Percentiles rank a stretch among this genome's conserved stretches.
These are phyloP conservation scores for Apis dorsata DNA, from an alignment of 1,140 invertebrate species.

Conservation along the genomic window DNA sequence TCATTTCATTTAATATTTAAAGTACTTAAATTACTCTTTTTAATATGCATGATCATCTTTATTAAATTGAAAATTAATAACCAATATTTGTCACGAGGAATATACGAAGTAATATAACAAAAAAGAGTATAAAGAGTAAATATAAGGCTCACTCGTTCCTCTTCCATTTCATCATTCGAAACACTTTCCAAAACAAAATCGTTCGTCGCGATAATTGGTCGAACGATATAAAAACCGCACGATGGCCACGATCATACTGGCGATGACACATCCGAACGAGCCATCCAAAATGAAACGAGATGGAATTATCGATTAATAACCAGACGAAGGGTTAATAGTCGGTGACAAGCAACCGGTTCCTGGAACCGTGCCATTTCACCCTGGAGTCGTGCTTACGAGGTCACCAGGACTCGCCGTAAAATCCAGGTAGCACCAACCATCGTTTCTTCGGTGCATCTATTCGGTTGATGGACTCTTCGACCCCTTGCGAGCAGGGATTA, in stretches of 20 bases:
- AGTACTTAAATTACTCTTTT: too few species aligned
- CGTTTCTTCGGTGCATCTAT: background rate
- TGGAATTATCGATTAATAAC: constrained; percentile 25
- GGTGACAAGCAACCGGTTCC: constrained; percentile 16
- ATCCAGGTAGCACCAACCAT: background rate
- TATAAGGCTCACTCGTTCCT: background rate
- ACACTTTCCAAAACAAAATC: background rate
- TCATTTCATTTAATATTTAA: too few species aligned
- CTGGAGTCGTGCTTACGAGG: constrained; percentile 19
- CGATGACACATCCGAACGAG: background rate
- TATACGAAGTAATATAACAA: too few species aligned
- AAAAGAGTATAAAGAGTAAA: too few species aligned
- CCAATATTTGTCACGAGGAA: too few species aligned
- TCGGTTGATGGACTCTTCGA: constrained; percentile 21
- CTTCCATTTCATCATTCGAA: background rate
- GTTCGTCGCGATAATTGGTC: background rate
- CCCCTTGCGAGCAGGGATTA: constrained; percentile 22
- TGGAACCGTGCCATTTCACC: constrained; percentile 13
- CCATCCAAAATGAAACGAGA: background rate
- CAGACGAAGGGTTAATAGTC: constrained; percentile 16
- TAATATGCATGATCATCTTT: too few species aligned
- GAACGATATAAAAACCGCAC: background rate
- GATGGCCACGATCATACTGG: background rate
- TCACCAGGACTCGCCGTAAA: constrained; percentile 27
- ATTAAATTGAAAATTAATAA: too few species aligned